phyloP scores from a whole-genome alignment of 2,888 invertebrate genomes.

The Iselma pallidipennis region DNA sequence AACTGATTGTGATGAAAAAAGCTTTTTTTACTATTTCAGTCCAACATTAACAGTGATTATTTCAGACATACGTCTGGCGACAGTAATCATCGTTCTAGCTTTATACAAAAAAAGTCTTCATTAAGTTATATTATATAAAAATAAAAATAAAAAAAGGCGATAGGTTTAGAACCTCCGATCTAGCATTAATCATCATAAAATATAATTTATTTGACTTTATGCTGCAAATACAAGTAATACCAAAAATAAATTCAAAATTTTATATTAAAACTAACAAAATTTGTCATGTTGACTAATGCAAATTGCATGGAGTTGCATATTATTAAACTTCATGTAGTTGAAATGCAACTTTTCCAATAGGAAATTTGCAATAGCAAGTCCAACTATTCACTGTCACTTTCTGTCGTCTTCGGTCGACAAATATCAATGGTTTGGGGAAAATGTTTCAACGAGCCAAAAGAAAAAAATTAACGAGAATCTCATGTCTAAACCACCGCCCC shows the following conservation, averaged over 20 bases:
- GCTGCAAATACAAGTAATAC: background rate
- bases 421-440: background rate
- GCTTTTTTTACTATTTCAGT: background rate
- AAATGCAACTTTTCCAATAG: no score
- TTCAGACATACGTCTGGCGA: background rate
- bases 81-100: background rate
- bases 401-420: background rate
- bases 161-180: background rate
- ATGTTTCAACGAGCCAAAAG: background rate
- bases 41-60: background rate
- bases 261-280: no score
- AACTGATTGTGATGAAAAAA: no score
- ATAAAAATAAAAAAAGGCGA: background rate
- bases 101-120: background rate
- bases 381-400: background rate
- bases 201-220: background rate
- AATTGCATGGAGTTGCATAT: background rate
- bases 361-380: background rate
- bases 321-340: no score
- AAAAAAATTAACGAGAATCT: background rate
- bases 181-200: background rate
- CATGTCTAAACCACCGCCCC: background rate
- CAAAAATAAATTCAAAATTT: background rate
- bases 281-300: no score
- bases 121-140: background rate